Evolutionary conservation across 2,888 invertebrate species (phyloP), one percentile per base, ranked within the genome.

Genomic region (Rhimphoctona megacephalus): DNA sequence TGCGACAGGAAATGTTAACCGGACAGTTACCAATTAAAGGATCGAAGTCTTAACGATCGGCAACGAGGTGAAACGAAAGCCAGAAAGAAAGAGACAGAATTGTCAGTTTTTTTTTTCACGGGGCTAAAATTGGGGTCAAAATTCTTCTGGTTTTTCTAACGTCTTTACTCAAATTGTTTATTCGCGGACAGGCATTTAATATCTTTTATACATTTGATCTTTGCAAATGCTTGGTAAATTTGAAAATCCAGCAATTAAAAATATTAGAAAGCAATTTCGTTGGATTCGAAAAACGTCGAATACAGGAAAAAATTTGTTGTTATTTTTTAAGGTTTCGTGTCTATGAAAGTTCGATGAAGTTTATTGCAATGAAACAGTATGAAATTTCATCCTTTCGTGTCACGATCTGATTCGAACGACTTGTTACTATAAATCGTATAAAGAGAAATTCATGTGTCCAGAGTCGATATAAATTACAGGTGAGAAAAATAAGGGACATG

Each of bases 1-100:
- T 85, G 61, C 85, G 83, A 77, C 77, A 69, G 25, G 74, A 83
- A 69, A 46, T 64, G 72, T 64, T 81, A 69, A 74, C 30, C 39
- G n/a, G n/a, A 52, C 61, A 43, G 81, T 83, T 85, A 85, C 86
- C 89, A 88, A 89, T 89, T 88, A 88, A 84, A 70, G 76, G 86
- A 43, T 67, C 69, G 81, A 70, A 69, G 43, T 61, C 61, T 43
- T 52, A 17, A 22, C 66, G 73, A 87, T 57, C 84, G 66, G 66
- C 78, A 69, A 77, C 67, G 52, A 74, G 81, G 67, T 76, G 80
- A 78, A 87, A 76, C 33, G 25, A 81, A 80, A 25, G 49, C 19
- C 52, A 64, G 76, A 61, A 52, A 79, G 57, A 52, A 70, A 30
- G 22, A 19, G 11, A 17, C 17, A 25, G 17, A 25, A 22, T 49